Evolutionary conservation across 2,888 invertebrate genomes (phyloP).

Genomic region (Scaptomyza flava): DNA sequence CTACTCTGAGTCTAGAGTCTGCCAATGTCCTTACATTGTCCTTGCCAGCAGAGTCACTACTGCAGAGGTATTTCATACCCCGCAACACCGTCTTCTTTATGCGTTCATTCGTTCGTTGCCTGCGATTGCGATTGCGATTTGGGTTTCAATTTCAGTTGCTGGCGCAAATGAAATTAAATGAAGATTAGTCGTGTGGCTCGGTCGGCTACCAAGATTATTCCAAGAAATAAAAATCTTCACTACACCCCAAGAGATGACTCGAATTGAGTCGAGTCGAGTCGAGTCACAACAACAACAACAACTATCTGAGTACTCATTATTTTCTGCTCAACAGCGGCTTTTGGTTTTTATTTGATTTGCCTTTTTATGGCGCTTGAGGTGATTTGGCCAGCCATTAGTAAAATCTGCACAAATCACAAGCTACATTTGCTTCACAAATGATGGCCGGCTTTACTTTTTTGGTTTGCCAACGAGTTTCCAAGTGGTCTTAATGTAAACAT

Average conservation of each 20-base stretch:
- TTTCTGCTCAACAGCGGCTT: slow-evolving; percentile 58
- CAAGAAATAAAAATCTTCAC: slow-evolving; percentile 79
- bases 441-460: slow-evolving; percentile 64
- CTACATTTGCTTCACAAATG: slow-evolving; percentile 74
- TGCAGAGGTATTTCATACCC: slow-evolving; percentile 39
- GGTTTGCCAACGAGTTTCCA: slow-evolving; percentile 7
- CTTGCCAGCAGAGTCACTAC: slow-evolving; percentile 47
- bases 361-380: slow-evolving; percentile 77
- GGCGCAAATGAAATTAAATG: slow-evolving; percentile 82
- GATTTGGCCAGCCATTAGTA: slow-evolving; percentile 60
- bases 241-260: slow-evolving; percentile 2
- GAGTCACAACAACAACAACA: slow-evolving; percentile 17
- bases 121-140: slow-evolving; percentile 56
- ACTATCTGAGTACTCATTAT: slow-evolving; percentile 63
- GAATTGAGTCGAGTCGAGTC: slow-evolving; percentile 24
- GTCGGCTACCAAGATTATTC: slow-evolving; percentile 73
- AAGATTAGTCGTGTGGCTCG: slow-evolving; percentile 78
- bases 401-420: slow-evolving; percentile 76
- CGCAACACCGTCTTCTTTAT: background rate
- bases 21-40: slow-evolving; percentile 77
- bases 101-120: background rate
- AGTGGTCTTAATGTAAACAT: background rate
- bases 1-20: slow-evolving; percentile 7
- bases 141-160: slow-evolving; percentile 68
- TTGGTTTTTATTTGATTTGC: slow-evolving; percentile 69